phyloP scores from a whole-genome alignment of 2,888 invertebrate species.

The Aphidius colemani region DNA sequence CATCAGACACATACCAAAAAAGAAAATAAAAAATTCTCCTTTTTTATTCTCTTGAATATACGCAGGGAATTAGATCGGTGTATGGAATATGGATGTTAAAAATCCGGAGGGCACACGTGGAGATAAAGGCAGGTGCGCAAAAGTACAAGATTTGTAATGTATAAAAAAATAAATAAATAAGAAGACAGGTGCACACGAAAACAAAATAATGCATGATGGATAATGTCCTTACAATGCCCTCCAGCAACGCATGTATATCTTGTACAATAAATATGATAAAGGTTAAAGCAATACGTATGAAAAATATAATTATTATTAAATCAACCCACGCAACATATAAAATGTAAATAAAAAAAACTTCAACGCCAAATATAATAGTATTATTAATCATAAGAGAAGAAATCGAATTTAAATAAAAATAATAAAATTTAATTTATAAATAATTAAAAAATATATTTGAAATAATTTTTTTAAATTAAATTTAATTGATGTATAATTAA shows the following conservation, averaged over 20 bases:
- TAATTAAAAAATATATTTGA: no score
- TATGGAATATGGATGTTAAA: slow-evolving; percentile 1
- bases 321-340: no score
- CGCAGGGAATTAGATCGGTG: slow-evolving; percentile 1
- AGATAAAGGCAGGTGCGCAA: slow-evolving; percentile 17
- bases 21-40: neutral
- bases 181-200: slow-evolving; percentile 10
- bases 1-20: no score
- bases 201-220: slow-evolving; percentile 14
- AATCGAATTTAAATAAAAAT: slow-evolving; percentile 8
- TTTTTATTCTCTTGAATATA: neutral
- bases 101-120: slow-evolving; percentile 3
- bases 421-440: no score
- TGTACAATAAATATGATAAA: no score
- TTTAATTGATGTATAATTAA: no score
- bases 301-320: no score
- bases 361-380: no score
- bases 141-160: slow-evolving; percentile 14
- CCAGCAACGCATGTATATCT: neutral
- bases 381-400: slow-evolving; percentile 1
- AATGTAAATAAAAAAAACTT: no score
- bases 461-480: no score
- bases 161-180: neutral
- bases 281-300: no score
- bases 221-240: slow-evolving; percentile 18